phyloP scores from a whole-genome alignment of 2,113 vertebrate genomes.

The Naja naja region DNA sequence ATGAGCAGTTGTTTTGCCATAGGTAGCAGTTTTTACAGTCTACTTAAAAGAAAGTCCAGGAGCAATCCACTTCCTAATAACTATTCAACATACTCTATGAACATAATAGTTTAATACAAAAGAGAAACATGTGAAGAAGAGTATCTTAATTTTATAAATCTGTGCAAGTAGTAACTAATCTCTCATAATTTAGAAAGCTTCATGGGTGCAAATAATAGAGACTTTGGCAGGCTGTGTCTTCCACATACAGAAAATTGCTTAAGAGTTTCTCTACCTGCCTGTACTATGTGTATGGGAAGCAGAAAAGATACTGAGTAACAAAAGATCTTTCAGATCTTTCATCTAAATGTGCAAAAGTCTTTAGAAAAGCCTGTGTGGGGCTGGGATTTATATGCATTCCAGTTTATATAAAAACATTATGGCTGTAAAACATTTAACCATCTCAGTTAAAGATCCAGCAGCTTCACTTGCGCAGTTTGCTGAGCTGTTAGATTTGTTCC shows the following conservation, averaged over 20 bases:
- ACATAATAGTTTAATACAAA: conserved; percentile 8
- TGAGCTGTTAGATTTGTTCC: background rate
- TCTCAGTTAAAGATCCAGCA: background rate
- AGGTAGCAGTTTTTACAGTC: background rate
- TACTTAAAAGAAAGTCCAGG: background rate
- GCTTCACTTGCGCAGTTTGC: background rate
- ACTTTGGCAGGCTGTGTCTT: conserved; percentile 14
- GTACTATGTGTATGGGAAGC: background rate
- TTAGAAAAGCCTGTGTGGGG: background rate
- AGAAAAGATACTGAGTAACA: background rate
- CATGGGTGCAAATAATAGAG: conserved; percentile 37
- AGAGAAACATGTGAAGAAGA: background rate
- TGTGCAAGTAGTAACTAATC: background rate
- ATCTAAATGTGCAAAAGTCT: background rate
- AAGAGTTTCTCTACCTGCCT: background rate
- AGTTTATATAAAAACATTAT: background rate
- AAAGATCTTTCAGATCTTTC: background rate
- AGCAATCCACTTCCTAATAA: background rate
- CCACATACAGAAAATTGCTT: background rate
- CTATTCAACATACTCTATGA: background rate
- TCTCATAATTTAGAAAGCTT: conserved; percentile 29
- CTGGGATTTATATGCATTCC: background rate
- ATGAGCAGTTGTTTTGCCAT: conserved; percentile 10
- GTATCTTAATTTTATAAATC: conserved; percentile 16
- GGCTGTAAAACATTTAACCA: background rate